phyloP scores from a whole-genome alignment of 2,888 invertebrate genomes.

The Prosapia bicincta region DNA sequence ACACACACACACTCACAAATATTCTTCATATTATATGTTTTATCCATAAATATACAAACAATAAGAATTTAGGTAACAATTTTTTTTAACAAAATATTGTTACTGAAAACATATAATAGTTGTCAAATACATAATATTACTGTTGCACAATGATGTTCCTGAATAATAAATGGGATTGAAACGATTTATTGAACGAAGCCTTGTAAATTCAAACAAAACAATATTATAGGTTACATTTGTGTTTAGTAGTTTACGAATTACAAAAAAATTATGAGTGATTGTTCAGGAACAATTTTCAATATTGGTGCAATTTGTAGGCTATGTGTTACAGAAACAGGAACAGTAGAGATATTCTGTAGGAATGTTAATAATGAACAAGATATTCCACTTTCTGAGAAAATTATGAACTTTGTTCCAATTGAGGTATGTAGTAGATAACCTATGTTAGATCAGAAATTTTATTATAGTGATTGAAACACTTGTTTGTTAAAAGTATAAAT shows the following conservation, averaged over 20 bases:
- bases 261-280: not conserved
- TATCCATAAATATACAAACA: no score
- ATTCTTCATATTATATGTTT: no score
- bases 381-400: not conserved
- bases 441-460: not conserved
- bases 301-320: not conserved
- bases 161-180: not conserved
- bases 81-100: no score
- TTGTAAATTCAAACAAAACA: not conserved
- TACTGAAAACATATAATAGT: no score
- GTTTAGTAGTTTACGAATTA: not conserved
- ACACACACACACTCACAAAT: no score
- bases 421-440: not conserved
- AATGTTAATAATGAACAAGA: not conserved
- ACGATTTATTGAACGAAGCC: not conserved
- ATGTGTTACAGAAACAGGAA: slow-evolving; percentile 3
- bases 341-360: not conserved
- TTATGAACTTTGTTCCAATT: slow-evolving; percentile 9
- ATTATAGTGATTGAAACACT: no score
- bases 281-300: not conserved
- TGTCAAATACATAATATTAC: no score
- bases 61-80: no score
- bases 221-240: not conserved
- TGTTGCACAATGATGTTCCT: no score
- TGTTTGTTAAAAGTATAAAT: no score